Evolutionary conservation across 2,888 invertebrate genomes (phyloP).

Genomic region (Apamea sordens): DNA sequence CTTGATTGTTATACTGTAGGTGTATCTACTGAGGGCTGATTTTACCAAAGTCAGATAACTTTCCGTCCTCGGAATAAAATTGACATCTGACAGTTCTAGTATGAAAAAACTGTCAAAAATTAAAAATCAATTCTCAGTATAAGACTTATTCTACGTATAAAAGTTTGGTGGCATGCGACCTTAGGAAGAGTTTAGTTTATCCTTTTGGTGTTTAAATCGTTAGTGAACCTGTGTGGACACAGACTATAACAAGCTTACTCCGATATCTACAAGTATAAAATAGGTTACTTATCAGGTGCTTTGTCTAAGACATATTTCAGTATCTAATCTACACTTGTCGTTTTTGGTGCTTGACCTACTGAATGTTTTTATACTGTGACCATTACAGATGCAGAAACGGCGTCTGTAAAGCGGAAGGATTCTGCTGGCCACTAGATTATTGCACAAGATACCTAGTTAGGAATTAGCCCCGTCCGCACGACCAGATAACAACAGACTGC

Average conservation of each 20-base stretch:
- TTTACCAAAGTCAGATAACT: too few relatives aligned
- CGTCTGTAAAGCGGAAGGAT: conserved; percentile 62
- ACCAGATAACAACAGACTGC: conserved; percentile 20
- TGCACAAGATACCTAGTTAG: conserved; percentile 62
- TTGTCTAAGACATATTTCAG: not conserved
- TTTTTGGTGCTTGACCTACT: conserved; percentile 30
- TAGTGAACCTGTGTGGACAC: not conserved
- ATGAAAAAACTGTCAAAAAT: too few relatives aligned
- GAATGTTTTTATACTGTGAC: conserved; percentile 38
- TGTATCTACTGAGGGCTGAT: too few relatives aligned
- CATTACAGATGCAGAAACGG: conserved; percentile 25
- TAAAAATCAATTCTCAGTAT: too few relatives aligned
- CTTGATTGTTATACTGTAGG: not conserved
- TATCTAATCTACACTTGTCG: not conserved
- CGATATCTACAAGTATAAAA: not conserved
- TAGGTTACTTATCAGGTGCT: not conserved
- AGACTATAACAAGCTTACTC: not conserved
- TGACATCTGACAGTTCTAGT: too few relatives aligned
- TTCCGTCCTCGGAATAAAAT: too few relatives aligned
- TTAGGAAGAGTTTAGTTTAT: not conserved
- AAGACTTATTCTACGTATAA: too few relatives aligned
- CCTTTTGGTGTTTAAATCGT: not conserved
- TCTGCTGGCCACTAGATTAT: conserved; percentile 68
- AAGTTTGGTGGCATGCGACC: too few relatives aligned
- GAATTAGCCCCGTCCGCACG: conserved; percentile 57